Evolutionary conservation across 2,113 vertebrate species (phyloP).

Genomic region (Oncorhynchus kisutch): DNA sequence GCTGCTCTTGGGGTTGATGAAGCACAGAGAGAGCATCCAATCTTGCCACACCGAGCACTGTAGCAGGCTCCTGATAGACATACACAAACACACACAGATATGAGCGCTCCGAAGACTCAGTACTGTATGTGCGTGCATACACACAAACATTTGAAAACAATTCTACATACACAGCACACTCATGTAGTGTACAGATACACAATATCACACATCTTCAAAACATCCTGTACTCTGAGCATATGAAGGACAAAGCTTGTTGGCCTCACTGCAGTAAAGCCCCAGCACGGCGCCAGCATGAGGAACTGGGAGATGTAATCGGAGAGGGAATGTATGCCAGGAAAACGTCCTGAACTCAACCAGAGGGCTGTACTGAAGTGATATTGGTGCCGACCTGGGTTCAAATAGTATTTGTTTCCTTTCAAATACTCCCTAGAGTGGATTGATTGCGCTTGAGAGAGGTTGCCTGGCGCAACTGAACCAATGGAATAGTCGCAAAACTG

Average conservation of each 20-base stretch:
- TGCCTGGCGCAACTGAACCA: no score
- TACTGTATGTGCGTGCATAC: not conserved
- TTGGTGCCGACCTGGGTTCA: no score
- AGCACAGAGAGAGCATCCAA: slow-evolving; percentile 98
- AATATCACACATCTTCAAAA: not conserved
- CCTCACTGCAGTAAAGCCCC: not conserved
- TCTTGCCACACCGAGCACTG: slow-evolving; percentile 99
- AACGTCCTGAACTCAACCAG: no score
- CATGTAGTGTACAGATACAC: not conserved
- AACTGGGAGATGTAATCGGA: no score
- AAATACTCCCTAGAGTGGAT: no score
- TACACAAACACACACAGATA: slow-evolving; percentile 12
- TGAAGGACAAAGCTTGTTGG: not conserved
- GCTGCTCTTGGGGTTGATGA: slow-evolving; percentile 85
- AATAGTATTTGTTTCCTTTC: no score
- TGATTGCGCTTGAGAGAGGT: no score
- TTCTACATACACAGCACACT: no score
- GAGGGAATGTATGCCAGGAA: no score
- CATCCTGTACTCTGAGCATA: not conserved
- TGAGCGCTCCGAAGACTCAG: not conserved
- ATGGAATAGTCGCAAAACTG: no score
- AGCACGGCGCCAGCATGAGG: no score
- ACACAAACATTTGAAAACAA: not conserved
- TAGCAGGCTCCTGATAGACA: slow-evolving; percentile 85
- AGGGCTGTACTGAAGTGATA: no score